phyloP scores from a whole-genome alignment of 2,113 vertebrate genomes.

The Bagarius yarrelli region DNA sequence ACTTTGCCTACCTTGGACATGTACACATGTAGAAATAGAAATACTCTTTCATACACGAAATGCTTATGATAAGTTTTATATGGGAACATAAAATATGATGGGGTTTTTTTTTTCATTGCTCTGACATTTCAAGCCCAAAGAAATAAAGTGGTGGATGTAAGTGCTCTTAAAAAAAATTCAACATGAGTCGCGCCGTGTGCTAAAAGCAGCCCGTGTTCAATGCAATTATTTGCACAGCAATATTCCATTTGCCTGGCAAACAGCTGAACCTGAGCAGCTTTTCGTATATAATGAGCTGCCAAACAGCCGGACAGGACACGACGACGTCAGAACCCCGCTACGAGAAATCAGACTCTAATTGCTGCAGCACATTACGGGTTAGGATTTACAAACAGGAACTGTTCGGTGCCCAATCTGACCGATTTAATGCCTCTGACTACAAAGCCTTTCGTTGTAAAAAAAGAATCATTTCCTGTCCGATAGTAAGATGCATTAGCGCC shows the following conservation, averaged over 20 bases:
- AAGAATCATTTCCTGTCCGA: background rate
- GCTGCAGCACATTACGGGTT: conserved; percentile 27
- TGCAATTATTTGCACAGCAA: conserved; percentile 39
- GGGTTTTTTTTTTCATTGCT: background rate
- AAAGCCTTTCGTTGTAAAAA: conserved; percentile 2
- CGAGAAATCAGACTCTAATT: conserved; percentile 39
- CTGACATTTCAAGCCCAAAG: conserved; percentile 13
- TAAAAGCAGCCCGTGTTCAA: conserved; percentile 38
- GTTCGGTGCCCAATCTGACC: conserved; percentile 24
- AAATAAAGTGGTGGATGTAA: conserved; percentile 39
- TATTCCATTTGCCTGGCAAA: conserved; percentile 43
- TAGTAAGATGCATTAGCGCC: conserved; percentile 34
- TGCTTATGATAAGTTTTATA: background rate
- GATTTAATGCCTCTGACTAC: conserved; percentile 5
- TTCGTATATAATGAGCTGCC: conserved; percentile 50
- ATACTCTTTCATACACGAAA: background rate
- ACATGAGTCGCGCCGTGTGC: conserved; percentile 27
- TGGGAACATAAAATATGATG: conserved; percentile 13
- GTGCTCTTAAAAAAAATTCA: conserved; percentile 37
- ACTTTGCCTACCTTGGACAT: background rate
- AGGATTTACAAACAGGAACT: background rate
- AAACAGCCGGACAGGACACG: conserved; percentile 33
- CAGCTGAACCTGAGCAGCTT: conserved; percentile 15
- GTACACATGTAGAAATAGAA: background rate
- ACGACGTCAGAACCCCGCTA: conserved; percentile 26